Percentiles rank a stretch among this genome's conserved stretches.
Conservation (phyloP, 1,140 invertebrate species). For the Zaprionus lachaisei region DNA sequence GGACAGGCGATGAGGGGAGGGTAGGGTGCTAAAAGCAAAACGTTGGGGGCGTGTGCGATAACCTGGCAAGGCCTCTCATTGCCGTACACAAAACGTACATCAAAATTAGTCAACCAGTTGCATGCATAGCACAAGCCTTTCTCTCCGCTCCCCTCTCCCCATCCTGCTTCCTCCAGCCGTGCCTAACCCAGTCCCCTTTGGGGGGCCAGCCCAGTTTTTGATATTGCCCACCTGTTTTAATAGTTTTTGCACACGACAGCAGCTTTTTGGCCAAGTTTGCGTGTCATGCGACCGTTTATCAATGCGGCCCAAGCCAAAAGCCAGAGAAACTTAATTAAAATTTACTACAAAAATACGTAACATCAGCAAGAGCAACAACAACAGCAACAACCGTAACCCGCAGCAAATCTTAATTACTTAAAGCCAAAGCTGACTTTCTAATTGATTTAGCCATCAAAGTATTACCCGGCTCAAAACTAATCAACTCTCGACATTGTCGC, state of each 20-base stretch:
- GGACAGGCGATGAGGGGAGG: neutral
- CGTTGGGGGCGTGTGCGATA: slow-evolving; percentile 27
- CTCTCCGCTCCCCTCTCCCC: neutral
- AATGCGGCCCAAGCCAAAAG: slow-evolving; percentile 57
- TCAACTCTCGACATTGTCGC: neutral
- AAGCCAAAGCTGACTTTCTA: slow-evolving; percentile 49
- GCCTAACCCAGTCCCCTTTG: neutral
- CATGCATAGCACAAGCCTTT: slow-evolving; percentile 29
- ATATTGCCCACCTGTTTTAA: slow-evolving; percentile 77
- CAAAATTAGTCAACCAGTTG: slow-evolving; percentile 76
- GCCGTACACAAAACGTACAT: neutral
- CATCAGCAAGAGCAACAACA: slow-evolving; percentile 16
- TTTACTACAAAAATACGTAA: slow-evolving; percentile 45
- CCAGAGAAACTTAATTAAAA: slow-evolving; percentile 69
- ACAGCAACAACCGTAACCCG: slow-evolving; percentile 3
- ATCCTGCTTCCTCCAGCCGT: no score
- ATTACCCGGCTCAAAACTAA: neutral
- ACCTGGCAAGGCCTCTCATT: slow-evolving; percentile 1
- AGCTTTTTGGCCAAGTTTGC: slow-evolving; percentile 72
- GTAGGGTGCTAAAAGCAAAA: slow-evolving; percentile 1
- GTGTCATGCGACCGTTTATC: slow-evolving; percentile 62
- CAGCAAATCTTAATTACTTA: slow-evolving; percentile 47
- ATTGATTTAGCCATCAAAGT: slow-evolving; percentile 66
- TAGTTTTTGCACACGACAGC: slow-evolving; percentile 64
- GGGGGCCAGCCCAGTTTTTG: slow-evolving; percentile 15